Percentiles rank a stretch among this genome's conserved stretches.
These are phyloP conservation scores for Myotis lucifugus DNA, from an alignment of 2,113 vertebrate genomes.

Conservation along the genomic window DNA sequence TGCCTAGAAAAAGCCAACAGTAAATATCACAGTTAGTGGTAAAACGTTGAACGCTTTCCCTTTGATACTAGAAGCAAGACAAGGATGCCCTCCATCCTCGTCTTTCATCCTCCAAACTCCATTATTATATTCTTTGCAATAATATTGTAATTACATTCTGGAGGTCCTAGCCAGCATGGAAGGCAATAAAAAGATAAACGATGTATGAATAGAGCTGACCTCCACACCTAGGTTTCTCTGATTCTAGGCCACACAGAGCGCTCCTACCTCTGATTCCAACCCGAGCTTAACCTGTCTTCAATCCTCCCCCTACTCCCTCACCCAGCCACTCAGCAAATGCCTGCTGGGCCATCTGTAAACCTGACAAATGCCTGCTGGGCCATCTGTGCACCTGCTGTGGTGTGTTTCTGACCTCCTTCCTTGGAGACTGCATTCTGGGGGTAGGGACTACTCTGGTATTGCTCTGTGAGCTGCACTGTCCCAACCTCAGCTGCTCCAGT, in stretches of 20 bases:
- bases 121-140: not conserved
- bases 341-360: not conserved
- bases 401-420: not conserved
- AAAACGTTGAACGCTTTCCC: not conserved
- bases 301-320: not conserved
- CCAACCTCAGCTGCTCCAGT: not conserved
- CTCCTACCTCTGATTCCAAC: not conserved
- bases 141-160: not conserved
- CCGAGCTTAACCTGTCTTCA: not conserved
- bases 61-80: not conserved
- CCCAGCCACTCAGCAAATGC: not conserved
- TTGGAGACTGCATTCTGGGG: not conserved
- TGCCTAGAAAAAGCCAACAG: not conserved
- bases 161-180: not conserved
- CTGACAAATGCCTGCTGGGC: not conserved
- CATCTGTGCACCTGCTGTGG: not conserved
- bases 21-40: not conserved
- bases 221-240: not conserved
- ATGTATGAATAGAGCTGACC: not conserved
- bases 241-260: not conserved
- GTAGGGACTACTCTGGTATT: rapidly evolving
- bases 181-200: not conserved
- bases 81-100: not conserved
- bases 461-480: not conserved
- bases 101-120: too few species aligned